Conservation (phyloP, 2,797 vertebrate genomes). For the Pseudochirops cupreus region DNA sequence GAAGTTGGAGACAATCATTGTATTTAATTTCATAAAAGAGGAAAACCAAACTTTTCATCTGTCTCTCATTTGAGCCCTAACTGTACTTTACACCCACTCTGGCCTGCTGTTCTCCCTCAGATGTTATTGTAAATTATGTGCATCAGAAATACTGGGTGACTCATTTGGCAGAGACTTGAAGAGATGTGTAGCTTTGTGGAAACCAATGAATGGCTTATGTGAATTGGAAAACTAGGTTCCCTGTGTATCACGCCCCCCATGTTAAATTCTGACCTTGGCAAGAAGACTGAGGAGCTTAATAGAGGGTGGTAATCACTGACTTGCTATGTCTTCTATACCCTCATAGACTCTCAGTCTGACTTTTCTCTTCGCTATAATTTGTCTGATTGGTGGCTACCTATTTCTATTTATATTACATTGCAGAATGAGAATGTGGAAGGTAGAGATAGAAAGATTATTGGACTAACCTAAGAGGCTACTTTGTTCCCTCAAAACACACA, state of each 20-base stretch:
- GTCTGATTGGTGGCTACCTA: background rate
- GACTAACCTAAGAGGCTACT: background rate
- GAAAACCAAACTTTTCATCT: conserved; percentile 42
- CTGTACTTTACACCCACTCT: conserved; percentile 62
- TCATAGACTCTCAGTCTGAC: background rate
- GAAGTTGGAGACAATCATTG: background rate
- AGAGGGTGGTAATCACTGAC: background rate
- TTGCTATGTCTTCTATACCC: background rate
- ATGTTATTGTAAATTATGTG: conserved; percentile 64
- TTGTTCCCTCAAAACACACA: background rate
- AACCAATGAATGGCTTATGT: conserved; percentile 1
- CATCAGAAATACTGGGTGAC: conserved; percentile 52
- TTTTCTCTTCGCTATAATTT: background rate
- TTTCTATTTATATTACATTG: background rate
- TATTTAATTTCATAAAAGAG: conserved; percentile 71
- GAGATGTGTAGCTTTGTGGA: conserved; percentile 28
- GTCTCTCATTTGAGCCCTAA: conserved; percentile 54
- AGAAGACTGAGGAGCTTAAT: background rate
- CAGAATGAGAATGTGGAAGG: background rate
- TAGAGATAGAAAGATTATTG: background rate
- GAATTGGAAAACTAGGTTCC: background rate
- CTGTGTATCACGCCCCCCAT: background rate
- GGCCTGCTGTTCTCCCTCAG: conserved; percentile 64
- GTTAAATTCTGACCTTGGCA: background rate
- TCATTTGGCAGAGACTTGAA: conserved; percentile 52